Conservation (phyloP, 1,140 invertebrate species). For the Tetramorium simillimum region DNA sequence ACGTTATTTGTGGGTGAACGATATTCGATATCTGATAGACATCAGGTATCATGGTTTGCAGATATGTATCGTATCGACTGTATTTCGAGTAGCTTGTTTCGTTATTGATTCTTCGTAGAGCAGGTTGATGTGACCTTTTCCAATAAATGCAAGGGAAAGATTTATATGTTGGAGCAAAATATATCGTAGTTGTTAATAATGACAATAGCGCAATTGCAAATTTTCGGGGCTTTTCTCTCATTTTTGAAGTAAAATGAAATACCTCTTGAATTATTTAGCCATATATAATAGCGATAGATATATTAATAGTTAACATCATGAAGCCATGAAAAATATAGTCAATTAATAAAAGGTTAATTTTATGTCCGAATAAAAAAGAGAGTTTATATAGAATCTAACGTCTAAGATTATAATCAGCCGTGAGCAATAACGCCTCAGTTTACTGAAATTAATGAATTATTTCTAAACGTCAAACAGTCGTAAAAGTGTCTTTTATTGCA, state of each 20-base stretch:
- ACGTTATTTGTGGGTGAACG: neutral
- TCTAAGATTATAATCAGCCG: slow-evolving; percentile 20
- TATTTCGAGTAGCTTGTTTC: neutral
- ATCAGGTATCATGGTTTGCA: neutral
- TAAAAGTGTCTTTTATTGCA: neutral
- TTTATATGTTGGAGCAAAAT: slow-evolving; percentile 1
- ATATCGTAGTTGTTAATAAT: neutral
- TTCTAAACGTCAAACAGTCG: neutral
- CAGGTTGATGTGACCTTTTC: neutral
- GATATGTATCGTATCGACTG: slow-evolving; percentile 29
- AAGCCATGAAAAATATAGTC: neutral
- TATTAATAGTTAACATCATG: neutral
- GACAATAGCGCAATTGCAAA: neutral
- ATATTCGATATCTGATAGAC: slow-evolving; percentile 14
- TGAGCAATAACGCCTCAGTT: neutral
- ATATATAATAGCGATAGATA: neutral
- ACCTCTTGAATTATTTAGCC: neutral
- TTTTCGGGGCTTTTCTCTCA: neutral
- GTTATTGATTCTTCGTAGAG: no score
- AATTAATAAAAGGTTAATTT: neutral
- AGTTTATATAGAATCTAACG: neutral
- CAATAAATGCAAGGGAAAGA: neutral
- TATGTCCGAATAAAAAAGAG: neutral
- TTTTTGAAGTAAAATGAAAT: slow-evolving; percentile 1
- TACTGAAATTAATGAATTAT: neutral